These are phyloP conservation scores for Lepidurus apus DNA, from an alignment of 1,140 invertebrate genomes.

Conservation along the genomic window DNA sequence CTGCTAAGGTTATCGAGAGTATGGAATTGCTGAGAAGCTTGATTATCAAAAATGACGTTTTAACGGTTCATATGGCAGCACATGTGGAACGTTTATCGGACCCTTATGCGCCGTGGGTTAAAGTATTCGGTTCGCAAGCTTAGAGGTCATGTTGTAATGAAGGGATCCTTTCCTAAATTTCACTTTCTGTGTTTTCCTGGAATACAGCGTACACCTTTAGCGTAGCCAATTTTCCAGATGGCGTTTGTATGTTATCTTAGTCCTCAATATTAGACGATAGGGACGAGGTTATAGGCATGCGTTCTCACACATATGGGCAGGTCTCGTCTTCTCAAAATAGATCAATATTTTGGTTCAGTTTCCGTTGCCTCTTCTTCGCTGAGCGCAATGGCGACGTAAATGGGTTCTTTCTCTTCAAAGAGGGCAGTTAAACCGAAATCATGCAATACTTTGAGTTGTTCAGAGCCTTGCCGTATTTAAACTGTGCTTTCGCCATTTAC, in stretches of 20 bases:
- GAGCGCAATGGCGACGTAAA: neutral
- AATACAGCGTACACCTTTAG: neutral
- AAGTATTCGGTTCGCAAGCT: neutral
- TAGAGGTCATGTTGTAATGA: neutral
- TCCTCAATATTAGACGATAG: neutral
- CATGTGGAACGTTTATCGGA: constrained; percentile 57
- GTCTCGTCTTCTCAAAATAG: neutral
- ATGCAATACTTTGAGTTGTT: neutral
- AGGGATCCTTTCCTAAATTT: neutral
- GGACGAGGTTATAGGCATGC: neutral
- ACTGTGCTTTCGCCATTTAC: neutral
- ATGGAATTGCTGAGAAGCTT: constrained; percentile 56
- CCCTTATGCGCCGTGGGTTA: neutral
- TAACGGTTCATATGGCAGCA: constrained; percentile 64
- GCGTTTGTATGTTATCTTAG: neutral
- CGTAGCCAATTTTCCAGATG: neutral
- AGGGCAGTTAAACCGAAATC: neutral
- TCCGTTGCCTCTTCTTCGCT: neutral
- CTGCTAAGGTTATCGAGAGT: constrained; percentile 50
- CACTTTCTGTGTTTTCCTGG: neutral
- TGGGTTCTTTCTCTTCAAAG: neutral
- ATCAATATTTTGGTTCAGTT: constrained; percentile 1
- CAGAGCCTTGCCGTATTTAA: neutral
- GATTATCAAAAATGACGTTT: constrained; percentile 55
- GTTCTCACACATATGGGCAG: neutral